Base-by-base conservation (phyloP, 2,113 vertebrate genomes). In the Centropus bengalensis region DNA sequence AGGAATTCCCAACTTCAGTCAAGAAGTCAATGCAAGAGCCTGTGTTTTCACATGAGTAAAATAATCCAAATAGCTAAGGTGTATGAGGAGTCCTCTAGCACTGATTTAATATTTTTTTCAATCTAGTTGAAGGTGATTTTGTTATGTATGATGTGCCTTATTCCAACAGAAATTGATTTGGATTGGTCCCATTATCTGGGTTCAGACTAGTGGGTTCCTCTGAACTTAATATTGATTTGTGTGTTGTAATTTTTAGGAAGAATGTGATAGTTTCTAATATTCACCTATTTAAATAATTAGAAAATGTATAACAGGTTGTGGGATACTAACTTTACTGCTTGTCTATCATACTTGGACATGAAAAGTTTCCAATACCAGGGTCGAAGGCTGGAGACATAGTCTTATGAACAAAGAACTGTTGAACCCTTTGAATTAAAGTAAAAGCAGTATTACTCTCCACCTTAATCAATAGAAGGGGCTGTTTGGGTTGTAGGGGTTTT, bases 351-450 rank as follows among this genome's bases (percentile, higher is more conserved):
- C 12, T 76, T 80, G 26, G 55, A 47, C 40, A 66, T 82, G 22
- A 73, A 95, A 76, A 87, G 28, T 85, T 82, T 62, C 28, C 21
- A 69, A 18, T 75, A 76, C 62, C 36, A 73, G 22, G 7, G 4
- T 45, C 73, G 22, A 30, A 77, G 63, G 55, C 27, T 67, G n/a
- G 44, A 88, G 71, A 83, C 74, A 74, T 2, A 84, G 59, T 67
- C 33, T 59, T 69, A 24, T 10, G 60, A 88, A 74, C 51, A 77
- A 93, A 85, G 85, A 91, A 38, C 5, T 63, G 28, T 47, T 80
- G 68, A 88, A 77, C 11, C 23, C 82, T 86, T 93, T 94, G 79
- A 86, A 89, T 82, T 80, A 85, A 93, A 94, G 74, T 47, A 80
- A 88, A 92, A 89, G 44, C 63, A 60, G 27, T 1, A 7, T 73